A percentile compares a stretch with the other conserved stretches of the same genome.
Evolutionary conservation across 2,797 vertebrate genomes (phyloP).

Genomic region (Dicrostonyx torquatus): DNA sequence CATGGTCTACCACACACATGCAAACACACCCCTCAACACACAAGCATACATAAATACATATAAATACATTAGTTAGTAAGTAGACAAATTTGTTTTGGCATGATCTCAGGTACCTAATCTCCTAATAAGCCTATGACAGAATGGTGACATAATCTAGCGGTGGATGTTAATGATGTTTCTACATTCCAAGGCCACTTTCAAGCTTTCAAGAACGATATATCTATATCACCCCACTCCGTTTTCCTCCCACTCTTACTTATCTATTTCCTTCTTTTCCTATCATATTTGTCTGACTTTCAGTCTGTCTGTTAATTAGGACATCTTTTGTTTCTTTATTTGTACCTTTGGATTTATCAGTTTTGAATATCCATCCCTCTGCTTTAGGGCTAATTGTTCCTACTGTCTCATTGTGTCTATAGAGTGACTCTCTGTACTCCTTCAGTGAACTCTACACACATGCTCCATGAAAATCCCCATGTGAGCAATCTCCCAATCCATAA

Average conservation of each 20-base stretch:
- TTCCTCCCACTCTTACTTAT: too few species aligned
- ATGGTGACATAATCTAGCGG: too few species aligned
- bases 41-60: neutral
- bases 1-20: neutral
- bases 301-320: neutral
- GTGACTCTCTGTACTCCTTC: neutral
- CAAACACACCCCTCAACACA: neutral
- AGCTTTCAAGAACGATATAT: neutral
- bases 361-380: neutral
- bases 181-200: neutral
- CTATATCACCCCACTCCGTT: neutral
- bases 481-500: neutral
- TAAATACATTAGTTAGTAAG: neutral
- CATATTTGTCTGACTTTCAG: neutral
- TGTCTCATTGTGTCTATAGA: neutral
- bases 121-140: neutral
- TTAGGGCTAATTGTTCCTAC: neutral
- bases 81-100: neutral
- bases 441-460: neutral
- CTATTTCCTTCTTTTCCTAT: accelerated
- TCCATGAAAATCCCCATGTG: neutral
- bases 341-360: neutral
- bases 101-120: neutral
- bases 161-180: neutral
- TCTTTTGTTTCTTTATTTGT: neutral